Evolutionary conservation across 2,797 vertebrate species (phyloP), one percentile per base, ranked within the genome.

Genomic region (Sylvilagus floridanus): DNA sequence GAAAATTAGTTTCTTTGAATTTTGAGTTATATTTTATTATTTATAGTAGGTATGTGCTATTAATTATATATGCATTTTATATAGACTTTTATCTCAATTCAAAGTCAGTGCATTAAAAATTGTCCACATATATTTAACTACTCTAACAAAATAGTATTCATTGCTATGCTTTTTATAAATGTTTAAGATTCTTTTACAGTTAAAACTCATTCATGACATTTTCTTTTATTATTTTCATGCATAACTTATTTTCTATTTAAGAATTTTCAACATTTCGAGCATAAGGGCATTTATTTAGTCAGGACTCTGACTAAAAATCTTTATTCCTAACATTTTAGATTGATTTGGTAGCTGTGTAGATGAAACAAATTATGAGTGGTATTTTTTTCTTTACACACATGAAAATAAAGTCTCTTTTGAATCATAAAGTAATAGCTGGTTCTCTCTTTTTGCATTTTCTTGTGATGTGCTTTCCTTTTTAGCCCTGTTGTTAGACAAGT

Each of bases 391-490:
- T 71, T 63, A 30, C 60, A 26, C 6, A 60, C 5, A 75, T 96
- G 47, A 75, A 84, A 78, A 84, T 3, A 13, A 88, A 10, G 3
- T 1, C 37, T 71, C 62, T 92, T 72, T 47, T 28, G n/a, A 62
- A 12, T 57, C 54, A 37, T 73, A 50, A 28, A 77, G 86, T 7
- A 60, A 47, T 50, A 52, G 1, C 19, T 26, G 5, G 26, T 88
- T 47, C 57, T 50, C 94, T 93, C 47, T 66, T 82, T 95, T 87
- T 95, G 22, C 5, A n/a, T 94, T 71, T 75, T 28, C 87, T 81
- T 77, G 32, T 95, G 65, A 47, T 66, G 10, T 81, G 16, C 11
- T 88, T 93, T 90, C 8, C 30, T 77, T 81, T 92, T 93, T 66
- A 62, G 60, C 2, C 19, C 42, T 32, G 35, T 37, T 87, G 54